Conservation (phyloP, 2,113 vertebrate genomes). For the Gobiocypris rarus region DNA sequence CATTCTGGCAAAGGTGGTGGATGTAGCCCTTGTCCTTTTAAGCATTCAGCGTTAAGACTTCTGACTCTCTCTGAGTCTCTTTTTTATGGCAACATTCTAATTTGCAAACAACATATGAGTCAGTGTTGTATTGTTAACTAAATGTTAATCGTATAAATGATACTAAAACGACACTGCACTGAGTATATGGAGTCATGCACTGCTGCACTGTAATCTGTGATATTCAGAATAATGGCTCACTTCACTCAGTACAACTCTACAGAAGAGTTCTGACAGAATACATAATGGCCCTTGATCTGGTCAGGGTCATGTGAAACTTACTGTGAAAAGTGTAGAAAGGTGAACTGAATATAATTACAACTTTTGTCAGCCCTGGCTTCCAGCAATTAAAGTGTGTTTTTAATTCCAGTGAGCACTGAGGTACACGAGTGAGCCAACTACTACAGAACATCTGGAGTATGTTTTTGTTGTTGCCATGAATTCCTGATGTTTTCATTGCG, state of each 20-base stretch:
- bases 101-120: neutral
- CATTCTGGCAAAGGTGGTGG: constrained; percentile 11
- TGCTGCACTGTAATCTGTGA: neutral
- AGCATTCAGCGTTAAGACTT: neutral
- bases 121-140: neutral
- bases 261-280: neutral
- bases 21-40: neutral
- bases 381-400: constrained; percentile 42
- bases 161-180: neutral
- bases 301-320: constrained; percentile 37
- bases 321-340: neutral
- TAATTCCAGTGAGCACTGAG: constrained; percentile 10
- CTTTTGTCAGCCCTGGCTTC: neutral
- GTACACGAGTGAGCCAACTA: neutral
- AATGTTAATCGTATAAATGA: too few species aligned
- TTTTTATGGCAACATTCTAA: neutral
- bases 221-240: neutral
- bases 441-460: constrained; percentile 41
- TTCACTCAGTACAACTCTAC: too few species aligned
- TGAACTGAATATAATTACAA: neutral
- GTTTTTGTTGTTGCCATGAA: constrained; percentile 33
- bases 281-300: neutral
- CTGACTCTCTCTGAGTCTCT: neutral
- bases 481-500: constrained; percentile 16
- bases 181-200: neutral